Evolutionary conservation across 2,797 vertebrate species (phyloP), one percentile per base, ranked within the genome.

Genomic region (Sebastes diploproa): DNA sequence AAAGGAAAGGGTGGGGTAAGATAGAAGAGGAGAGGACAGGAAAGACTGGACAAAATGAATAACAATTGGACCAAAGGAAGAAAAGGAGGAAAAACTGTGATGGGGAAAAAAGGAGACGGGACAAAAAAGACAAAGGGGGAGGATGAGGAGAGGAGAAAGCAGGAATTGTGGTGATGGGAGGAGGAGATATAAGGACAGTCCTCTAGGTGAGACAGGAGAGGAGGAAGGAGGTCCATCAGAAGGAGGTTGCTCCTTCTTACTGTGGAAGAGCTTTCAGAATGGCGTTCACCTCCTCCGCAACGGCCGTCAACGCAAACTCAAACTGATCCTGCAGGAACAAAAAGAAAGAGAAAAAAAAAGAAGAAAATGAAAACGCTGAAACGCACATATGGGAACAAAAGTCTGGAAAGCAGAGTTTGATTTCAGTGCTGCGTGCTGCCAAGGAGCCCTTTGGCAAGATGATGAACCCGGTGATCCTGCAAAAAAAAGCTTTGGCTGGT

Each of bases 211-310:
- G 59, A 66, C 42, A 36, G 58, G 27, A 46, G 62, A 32, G 60
- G 56, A 32, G 42, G 70, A 2, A 34, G 66, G 78, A 32, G 50
- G 27, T 71, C 32, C 34, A 20, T 54, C 2, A 38, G 88, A 54
- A 77, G 75, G 70, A 42, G 75, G 56, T n/a, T 25, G 86, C 80
- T 75, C 20, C 75, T 0, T 77, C 83, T 85, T 97, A 99, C 95
- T 98, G 98, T 23, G 98, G 97, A 79, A 99, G 97, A 70, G 95
- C 97, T 94, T 98, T 97, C 86, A 99, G 95, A 72, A 99, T 97
- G 90, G 96, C 97, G 25, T 99, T 99, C 93, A 99, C 98, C 88
- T 99, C 98, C 90, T 99, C 98, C 0, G 98, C 98, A 62, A 99
- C 98, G 0, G 98, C 96, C 8, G 98, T 99, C 96, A 99, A 71